Base-by-base conservation (phyloP, 92 coral and sea anemone genomes). In the Micromussa lordhowensis region DNA sequence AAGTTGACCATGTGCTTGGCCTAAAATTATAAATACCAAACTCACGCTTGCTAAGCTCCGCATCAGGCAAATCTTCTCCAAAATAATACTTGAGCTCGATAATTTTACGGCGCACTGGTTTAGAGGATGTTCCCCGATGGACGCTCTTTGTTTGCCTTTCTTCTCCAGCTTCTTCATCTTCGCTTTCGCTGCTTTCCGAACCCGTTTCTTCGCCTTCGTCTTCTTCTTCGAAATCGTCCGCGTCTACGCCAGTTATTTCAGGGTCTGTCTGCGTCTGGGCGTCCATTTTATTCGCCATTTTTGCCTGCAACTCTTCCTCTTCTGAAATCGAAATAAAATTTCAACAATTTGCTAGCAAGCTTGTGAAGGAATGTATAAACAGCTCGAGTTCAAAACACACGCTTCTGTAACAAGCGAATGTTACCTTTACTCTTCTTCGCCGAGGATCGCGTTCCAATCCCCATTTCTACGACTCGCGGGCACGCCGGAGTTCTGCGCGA, bases 61-160 rank as follows among this genome's bases (percentile, higher is more conserved):
- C 92, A 84, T 96, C 98, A 26, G 99, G 96, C 88, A 96, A 90
- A 92, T 96, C 99, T 71, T 96, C 99, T 32, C 99, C 99, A 87
- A 95, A 96, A 89, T 95, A 95, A 81, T 96, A 96, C 90, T 96
- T 96, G 36, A 96, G 90, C 82, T 96, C 99, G 90, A 96, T 95
- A 58, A 93, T 93, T 90, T 96, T 96, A 79, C 99, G 97, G 40
- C 94, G 93, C 84, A 94, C 90, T 22, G 94, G 98, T 63, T 91
- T 84, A 17, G 98, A 88, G 19, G 91, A 87, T 3, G 96, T 93
- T 59, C 98, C 98, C 79, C 87, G 91, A 79, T 87, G 88, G 51
- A 95, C 82, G 69, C 74, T 71, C 26, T 81, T 84, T 5, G 26
- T 29, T 7, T 58, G 87, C 11, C 83, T 78, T 11, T 61, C 89